Evolutionary conservation across 2,797 vertebrate genomes (phyloP), one percentile per base, ranked within the genome.

Genomic region (Labeo calbasu): DNA sequence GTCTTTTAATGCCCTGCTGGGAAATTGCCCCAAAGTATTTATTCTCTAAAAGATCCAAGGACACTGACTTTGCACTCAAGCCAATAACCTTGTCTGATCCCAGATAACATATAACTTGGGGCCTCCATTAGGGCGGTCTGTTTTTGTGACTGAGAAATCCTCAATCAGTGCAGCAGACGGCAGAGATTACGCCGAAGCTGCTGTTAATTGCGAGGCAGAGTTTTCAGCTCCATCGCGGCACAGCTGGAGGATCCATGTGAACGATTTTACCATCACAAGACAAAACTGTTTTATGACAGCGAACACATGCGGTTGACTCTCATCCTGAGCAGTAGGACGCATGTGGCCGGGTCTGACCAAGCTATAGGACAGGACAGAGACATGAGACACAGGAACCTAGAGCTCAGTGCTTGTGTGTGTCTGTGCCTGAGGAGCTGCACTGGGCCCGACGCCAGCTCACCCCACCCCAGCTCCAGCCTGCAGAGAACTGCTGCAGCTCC

Each of bases 401-500:
- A 28, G 71, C 59, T 76, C 14, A 36, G 46, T 59, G 51, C 36
- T 71, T 1, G n/a, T 50, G 70, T 25, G 46, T 72, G 70, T 72
- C 46, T 69, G 77, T 46, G 76, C 70, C 82, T 82, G 32, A 81
- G 72, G 77, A 85, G 73, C 82, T 84, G 85, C 88, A 88, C 89
- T 89, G 87, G 93, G 94, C 89, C 88, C 68, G 65, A 84, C 61
- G 94, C 93, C 94, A 95, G 90, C 87, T 87, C 91, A 93, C 94
- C 92, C 94, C 94, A 93, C 93, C 93, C 93, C 91, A 90, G 90
- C 91, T 90, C 91, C 92, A 91, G 91, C 90, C 92, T 93, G 93
- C 94, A 93, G 89, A 92, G 88, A 82, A 93, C 91, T 93, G 90
- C 93, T 93, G 93, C 93, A 94, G 92, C 92, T 94, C 92, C 92